These are phyloP conservation scores for Eupithecia exiguata DNA, from an alignment of 2,888 invertebrate genomes.

Conservation along the genomic window DNA sequence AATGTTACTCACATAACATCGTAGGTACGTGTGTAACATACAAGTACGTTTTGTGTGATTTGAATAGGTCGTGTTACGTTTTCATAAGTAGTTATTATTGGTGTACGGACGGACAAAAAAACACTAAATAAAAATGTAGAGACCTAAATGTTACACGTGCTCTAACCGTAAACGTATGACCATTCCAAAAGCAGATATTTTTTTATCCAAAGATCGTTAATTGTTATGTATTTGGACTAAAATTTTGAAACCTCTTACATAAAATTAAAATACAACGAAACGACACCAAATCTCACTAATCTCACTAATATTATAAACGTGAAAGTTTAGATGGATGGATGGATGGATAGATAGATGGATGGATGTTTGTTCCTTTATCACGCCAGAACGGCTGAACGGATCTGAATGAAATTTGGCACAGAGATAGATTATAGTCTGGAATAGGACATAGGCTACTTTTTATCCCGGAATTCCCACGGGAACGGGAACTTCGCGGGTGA, in stretches of 20 bases:
- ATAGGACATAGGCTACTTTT: too few relatives aligned
- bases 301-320: too few relatives aligned
- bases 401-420: too few relatives aligned
- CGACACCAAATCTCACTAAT: conserved; percentile 11
- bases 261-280: neutral
- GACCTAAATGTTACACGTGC: neutral
- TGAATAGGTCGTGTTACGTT: conserved; percentile 21
- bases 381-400: too few relatives aligned
- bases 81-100: conserved; percentile 7
- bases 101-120: neutral
- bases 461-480: too few relatives aligned
- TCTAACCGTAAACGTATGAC: neutral
- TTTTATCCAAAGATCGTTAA: neutral
- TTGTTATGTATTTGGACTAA: neutral
- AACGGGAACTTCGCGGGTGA: too few relatives aligned
- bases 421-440: too few relatives aligned
- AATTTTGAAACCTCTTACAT: neutral
- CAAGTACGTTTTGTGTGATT: neutral
- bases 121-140: neutral
- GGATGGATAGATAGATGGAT: too few relatives aligned
- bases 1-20: conserved; percentile 48
- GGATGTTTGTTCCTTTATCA: too few relatives aligned
- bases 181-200: neutral
- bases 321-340: too few relatives aligned
- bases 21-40: conserved; percentile 45